Percentiles rank a stretch among this genome's conserved stretches.
phyloP scores from a whole-genome alignment of 35 echinoderm and acorn worm species.

The Lytechinus pictus region DNA sequence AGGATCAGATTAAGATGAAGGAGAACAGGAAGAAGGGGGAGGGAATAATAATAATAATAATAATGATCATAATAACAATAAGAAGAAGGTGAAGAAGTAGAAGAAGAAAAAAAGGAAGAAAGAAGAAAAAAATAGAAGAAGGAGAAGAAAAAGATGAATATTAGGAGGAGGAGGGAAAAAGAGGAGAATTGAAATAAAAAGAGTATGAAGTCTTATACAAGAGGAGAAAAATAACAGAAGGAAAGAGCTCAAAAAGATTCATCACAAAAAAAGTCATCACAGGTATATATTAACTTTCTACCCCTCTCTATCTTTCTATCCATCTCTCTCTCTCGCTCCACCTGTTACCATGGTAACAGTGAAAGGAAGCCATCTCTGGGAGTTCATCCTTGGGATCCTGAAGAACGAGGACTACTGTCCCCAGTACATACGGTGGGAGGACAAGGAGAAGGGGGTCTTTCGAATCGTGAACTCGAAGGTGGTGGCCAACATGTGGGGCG shows the following conservation, averaged over 20 bases:
- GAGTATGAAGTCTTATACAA: not conserved
- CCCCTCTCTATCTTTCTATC: no score
- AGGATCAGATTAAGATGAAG: no score
- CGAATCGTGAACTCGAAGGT: conserved; percentile 95
- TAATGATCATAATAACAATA: not conserved
- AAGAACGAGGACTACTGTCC: conserved; percentile 76
- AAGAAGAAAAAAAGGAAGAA: not conserved
- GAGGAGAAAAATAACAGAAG: no score
- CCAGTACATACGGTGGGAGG: conserved; percentile 91
- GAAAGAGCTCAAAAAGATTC: no score
- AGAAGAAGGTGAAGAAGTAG: not conserved
- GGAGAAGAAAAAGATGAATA: not conserved
- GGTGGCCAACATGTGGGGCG: conserved; percentile 89
- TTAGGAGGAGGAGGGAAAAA: not conserved
- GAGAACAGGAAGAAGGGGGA: no score
- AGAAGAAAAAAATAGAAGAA: not conserved
- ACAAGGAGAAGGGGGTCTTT: conserved; percentile 84
- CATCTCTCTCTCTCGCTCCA: not conserved
- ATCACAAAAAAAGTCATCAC: no score
- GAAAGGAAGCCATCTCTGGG: conserved; percentile 98
- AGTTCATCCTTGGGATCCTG: conserved; percentile 90
- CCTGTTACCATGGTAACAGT: conserved; percentile 52
- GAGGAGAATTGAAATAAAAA: not conserved
- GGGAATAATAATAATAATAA: no score
- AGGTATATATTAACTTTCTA: no score